Evolutionary conservation across 2,797 vertebrate species (phyloP).

Genomic region (Synanceia verrucosa): DNA sequence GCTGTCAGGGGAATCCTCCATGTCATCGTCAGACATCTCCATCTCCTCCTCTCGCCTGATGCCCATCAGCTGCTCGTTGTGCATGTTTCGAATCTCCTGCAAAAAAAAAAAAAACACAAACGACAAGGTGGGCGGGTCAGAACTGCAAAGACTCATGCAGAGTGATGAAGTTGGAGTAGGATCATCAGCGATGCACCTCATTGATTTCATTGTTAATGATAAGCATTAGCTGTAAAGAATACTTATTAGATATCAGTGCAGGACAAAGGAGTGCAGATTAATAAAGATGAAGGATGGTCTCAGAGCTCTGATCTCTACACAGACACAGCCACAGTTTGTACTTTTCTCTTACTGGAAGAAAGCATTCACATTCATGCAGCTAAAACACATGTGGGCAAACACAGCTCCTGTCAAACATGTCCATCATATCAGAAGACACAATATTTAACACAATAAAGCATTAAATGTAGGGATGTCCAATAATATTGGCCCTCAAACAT

Average conservation of each 20-base stretch:
- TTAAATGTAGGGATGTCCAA: too few species aligned
- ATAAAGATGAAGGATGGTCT: slow-evolving; percentile 39
- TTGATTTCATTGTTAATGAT: slow-evolving; percentile 11
- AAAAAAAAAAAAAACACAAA: slow-evolving; percentile 63
- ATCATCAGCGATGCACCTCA: slow-evolving; percentile 7
- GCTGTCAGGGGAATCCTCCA: slow-evolving; percentile 87
- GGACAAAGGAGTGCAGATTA: slow-evolving; percentile 30
- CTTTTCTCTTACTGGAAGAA: slow-evolving; percentile 2
- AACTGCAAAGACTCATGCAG: not conserved
- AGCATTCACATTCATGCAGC: slow-evolving; percentile 9
- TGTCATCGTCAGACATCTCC: slow-evolving; percentile 99
- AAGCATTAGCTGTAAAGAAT: slow-evolving; percentile 16
- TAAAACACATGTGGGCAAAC: not conserved
- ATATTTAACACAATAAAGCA: slow-evolving; percentile 5
- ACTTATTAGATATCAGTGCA: slow-evolving; percentile 4
- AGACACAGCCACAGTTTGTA: slow-evolving; percentile 19
- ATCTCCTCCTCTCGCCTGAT: slow-evolving; percentile 96
- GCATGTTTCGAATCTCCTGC: slow-evolving; percentile 97
- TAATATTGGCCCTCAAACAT: too few species aligned
- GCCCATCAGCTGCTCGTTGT: slow-evolving; percentile 97
- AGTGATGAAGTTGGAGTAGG: not conserved
- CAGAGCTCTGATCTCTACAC: slow-evolving; percentile 21
- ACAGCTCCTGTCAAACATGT: slow-evolving; percentile 3
- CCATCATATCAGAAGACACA: not conserved
- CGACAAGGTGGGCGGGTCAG: slow-evolving; percentile 17